Percentiles rank a stretch among this genome's conserved stretches.
These are phyloP conservation scores for Chaetura pelagica DNA, from an alignment of 2,113 vertebrate genomes.

Conservation along the genomic window DNA sequence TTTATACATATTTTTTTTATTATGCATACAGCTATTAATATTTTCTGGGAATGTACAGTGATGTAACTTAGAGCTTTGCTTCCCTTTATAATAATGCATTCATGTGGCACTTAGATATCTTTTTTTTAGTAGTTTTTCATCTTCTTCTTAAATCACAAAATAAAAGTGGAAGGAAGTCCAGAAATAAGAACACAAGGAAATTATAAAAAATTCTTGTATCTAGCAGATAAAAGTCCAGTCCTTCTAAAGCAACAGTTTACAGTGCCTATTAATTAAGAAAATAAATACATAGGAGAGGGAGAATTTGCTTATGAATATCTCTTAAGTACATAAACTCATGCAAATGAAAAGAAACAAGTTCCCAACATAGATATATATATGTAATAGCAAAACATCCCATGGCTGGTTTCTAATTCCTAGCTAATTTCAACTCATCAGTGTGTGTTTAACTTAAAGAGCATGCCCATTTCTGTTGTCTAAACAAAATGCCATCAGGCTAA, in stretches of 20 bases:
- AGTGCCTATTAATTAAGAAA: constrained; percentile 27
- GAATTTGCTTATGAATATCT: not conserved
- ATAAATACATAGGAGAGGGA: not conserved
- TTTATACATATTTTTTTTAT: constrained; percentile 25
- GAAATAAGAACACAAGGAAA: not conserved
- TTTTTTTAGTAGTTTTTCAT: not conserved
- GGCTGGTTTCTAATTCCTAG: constrained; percentile 7
- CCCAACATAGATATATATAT: not conserved
- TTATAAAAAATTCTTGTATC: constrained; percentile 24
- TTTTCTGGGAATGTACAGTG: constrained; percentile 33
- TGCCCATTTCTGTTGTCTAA: not conserved
- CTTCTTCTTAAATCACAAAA: constrained; percentile 42
- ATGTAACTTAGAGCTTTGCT: constrained; percentile 15
- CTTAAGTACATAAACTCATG: not conserved
- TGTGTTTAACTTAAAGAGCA: not conserved
- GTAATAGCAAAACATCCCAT: not conserved
- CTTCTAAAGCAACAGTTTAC: constrained; percentile 16
- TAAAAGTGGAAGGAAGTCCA: not conserved
- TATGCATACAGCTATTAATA: not conserved
- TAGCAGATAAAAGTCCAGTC: not conserved
- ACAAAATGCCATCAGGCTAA: not conserved
- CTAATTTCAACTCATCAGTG: not conserved
- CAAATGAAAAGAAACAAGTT: constrained; percentile 16
- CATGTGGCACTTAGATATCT: not conserved
- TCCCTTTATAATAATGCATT: constrained; percentile 6